Conservation (phyloP, 2,797 vertebrate genomes). For the Spinibarbus caldwelli region DNA sequence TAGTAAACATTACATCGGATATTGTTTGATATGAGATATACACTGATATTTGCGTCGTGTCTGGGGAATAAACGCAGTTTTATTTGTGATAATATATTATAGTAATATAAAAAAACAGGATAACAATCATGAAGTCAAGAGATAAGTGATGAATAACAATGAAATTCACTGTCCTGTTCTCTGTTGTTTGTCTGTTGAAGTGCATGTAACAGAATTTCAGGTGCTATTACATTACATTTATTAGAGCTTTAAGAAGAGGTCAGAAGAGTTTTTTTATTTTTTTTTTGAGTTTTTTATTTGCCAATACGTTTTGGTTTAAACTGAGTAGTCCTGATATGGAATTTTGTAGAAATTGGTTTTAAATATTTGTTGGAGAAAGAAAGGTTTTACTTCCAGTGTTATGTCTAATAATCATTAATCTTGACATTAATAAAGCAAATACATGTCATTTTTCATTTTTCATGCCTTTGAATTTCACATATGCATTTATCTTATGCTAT, state of each 20-base stretch:
- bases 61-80: neutral
- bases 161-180: conserved; percentile 26
- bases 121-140: conserved; percentile 12
- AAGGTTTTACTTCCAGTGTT: neutral
- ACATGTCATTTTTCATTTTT: no score
- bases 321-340: neutral
- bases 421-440: neutral
- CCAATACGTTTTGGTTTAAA: neutral
- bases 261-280: no score
- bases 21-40: neutral
- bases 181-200: conserved; percentile 21
- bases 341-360: conserved; percentile 2
- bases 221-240: conserved; percentile 41
- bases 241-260: conserved; percentile 14
- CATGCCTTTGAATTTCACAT: neutral
- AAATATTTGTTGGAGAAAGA: conserved; percentile 13
- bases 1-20: neutral
- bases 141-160: conserved; percentile 26
- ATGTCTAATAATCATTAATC: neutral
- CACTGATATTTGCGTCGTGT: neutral
- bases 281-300: conserved; percentile 1
- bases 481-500: neutral
- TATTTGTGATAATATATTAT: neutral
- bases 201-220: conserved; percentile 40
- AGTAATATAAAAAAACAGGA: neutral